Evolutionary conservation across 2,888 invertebrate genomes (phyloP).

Genomic region (Monopis laevigella): DNA sequence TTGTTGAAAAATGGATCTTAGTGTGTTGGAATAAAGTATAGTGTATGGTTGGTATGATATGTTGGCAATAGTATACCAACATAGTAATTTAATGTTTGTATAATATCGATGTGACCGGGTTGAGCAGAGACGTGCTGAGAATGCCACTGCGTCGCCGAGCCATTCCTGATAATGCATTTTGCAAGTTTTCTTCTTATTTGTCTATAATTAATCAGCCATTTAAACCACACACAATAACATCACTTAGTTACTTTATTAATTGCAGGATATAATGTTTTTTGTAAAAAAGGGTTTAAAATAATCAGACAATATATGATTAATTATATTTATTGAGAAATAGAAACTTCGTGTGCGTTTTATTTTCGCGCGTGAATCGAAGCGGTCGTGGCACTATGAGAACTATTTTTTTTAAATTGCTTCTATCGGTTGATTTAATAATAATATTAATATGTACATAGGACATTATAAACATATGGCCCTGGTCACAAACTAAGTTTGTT

Average conservation of each 20-base stretch:
- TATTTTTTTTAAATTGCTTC: no score
- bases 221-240: background rate
- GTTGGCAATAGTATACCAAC: conserved; percentile 1
- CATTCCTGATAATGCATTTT: conserved; percentile 10
- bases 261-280: no score
- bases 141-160: conserved; percentile 5
- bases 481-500: no score
- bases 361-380: no score
- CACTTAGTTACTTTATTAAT: conserved; percentile 3
- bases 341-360: no score
- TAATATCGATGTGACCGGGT: conserved; percentile 37
- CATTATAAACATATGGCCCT: no score
- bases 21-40: background rate
- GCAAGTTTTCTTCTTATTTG: conserved; percentile 11
- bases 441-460: no score
- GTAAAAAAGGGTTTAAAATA: no score
- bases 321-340: no score
- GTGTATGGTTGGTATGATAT: background rate
- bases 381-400: no score
- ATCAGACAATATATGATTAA: no score
- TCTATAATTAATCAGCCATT: conserved; percentile 10
- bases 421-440: no score
- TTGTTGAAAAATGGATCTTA: background rate
- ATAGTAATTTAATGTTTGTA: conserved; percentile 27
- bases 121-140: conserved; percentile 14